Evolutionary conservation across 2,888 invertebrate species (phyloP), one percentile per base, ranked within the genome.

Genomic region (Rhorus exstirpatorius): DNA sequence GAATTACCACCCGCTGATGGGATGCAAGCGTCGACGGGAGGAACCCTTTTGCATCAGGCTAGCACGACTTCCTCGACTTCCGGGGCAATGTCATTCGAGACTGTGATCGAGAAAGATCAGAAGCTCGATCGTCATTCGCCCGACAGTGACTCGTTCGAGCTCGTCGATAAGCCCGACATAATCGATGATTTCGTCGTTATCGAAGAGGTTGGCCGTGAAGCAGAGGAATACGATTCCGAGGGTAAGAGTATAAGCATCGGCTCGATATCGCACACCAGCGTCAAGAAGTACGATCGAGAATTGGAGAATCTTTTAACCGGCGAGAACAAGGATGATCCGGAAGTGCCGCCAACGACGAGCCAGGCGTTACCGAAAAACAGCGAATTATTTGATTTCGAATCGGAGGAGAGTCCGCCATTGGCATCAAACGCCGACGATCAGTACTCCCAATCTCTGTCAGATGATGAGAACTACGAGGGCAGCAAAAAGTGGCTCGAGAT

Each of bases 401-500:
- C 92, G 1, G 93, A 93, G 76, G 92, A 93, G 26, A 93, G 93
- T 83, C 93, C 92, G 3, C 93, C 92, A 0, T 92, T 92, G 51
- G 90, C 88, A 0, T 93, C 93, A 0, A 92, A 90, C 74, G 91
- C 90, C 1, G 92, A 92, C 24, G 91, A 93, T 14, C 91, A 91
- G 10, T 93, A 91, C 21, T 91, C 92, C 1, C 90, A 90, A 31
- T 92, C 92, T 0, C 91, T 89, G 53, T 93, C 92, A 0, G 93
- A 93, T 63, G 93, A 93, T 0, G 93, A 93, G 21, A 92, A 90
- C 19, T 91, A 90, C 78, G 96, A 96, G 1, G 96, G 97, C 76
- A 96, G 97, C 79, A 97, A 97, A 88, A 96, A 97, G 79, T 98
- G 98, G 98, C 96, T 97, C 71, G 97, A 97, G 93, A 97, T 97